These are phyloP conservation scores for Eurytoma adleriae DNA, from an alignment of 2,888 invertebrate genomes.

Conservation along the genomic window DNA sequence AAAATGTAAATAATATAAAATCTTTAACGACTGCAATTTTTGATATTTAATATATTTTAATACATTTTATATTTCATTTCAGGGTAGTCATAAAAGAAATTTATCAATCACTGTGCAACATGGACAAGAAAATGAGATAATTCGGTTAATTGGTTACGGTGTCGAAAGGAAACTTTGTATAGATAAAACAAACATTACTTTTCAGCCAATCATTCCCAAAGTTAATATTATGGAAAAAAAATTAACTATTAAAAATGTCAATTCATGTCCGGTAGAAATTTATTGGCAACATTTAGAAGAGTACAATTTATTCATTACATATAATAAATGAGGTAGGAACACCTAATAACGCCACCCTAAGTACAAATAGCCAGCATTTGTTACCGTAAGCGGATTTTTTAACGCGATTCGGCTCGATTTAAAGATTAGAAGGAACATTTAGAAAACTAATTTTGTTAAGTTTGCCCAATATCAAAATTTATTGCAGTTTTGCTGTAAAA, in stretches of 20 bases:
- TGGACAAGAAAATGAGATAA: slow-evolving; percentile 20
- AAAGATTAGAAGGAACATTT: no score
- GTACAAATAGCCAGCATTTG: no score
- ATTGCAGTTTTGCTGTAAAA: no score
- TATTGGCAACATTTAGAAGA: slow-evolving; percentile 83
- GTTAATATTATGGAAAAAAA: slow-evolving; percentile 76
- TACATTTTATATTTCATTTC: neutral
- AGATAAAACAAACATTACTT: slow-evolving; percentile 24
- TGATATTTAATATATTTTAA: neutral
- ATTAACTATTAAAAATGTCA: slow-evolving; percentile 81
- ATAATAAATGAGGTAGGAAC: no score
- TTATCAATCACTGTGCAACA: slow-evolving; percentile 23
- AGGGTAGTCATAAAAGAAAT: slow-evolving; percentile 39
- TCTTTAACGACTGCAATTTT: neutral
- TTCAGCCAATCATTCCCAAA: slow-evolving; percentile 30
- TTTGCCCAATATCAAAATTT: no score
- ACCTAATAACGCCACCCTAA: neutral
- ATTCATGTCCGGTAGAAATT: slow-evolving; percentile 82
- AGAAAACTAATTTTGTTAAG: no score
- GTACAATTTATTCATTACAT: slow-evolving; percentile 74
- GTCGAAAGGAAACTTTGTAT: slow-evolving; percentile 36
- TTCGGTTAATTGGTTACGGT: slow-evolving; percentile 35
- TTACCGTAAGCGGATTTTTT: no score
- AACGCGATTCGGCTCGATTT: no score
- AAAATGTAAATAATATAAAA: slow-evolving; percentile 67